Evolutionary conservation across 2,888 invertebrate genomes (phyloP), one percentile per base, ranked within the genome.

Genomic region (Noctua janthe): DNA sequence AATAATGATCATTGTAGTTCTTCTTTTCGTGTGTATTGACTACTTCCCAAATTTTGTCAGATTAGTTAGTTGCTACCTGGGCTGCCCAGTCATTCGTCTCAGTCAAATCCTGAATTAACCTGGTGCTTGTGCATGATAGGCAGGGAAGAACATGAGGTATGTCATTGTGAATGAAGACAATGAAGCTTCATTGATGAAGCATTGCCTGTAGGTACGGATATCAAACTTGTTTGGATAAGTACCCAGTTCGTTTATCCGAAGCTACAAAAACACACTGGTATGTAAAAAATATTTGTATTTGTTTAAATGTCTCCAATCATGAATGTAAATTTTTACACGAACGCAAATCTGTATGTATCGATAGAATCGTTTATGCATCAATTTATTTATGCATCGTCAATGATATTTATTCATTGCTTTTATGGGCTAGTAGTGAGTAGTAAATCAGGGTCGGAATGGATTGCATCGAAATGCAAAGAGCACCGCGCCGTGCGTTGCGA

Each of bases 301-400:
- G 62, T 71, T 77, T 47, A 73, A 88, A 85, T 80, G 74, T 85
- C 76, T 78, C 83, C 91, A 91, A 91, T 90, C 91, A 88, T 80
- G 83, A 88, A 91, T 91, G 91, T 82, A 85, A 88, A 88, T 91
- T 89, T 89, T 89, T 74, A 86, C 69, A 85, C 80, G 79, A 84
- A 79, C 69, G 74, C 85, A 84, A 89, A 88, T 86, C 4, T 39
- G 39, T 39, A 90, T 83, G 80, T 87, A 85, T 76, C 77, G 78
- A 78, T 80, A 43, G 75, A 67, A 78, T 82, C 72, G 87, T 86
- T 81, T 80, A 87, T 78, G 77, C 78, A 88, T 85, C 82, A 83
- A 87, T 90, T 82, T 78, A 85, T 88, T 82, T 86, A 80, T 86
- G 81, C 75, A 74, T 56, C 75, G 80, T 83, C 78, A 80, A 81